Conservation (phyloP, 2,888 invertebrate species). For the Heterodera filipjevi region DNA sequence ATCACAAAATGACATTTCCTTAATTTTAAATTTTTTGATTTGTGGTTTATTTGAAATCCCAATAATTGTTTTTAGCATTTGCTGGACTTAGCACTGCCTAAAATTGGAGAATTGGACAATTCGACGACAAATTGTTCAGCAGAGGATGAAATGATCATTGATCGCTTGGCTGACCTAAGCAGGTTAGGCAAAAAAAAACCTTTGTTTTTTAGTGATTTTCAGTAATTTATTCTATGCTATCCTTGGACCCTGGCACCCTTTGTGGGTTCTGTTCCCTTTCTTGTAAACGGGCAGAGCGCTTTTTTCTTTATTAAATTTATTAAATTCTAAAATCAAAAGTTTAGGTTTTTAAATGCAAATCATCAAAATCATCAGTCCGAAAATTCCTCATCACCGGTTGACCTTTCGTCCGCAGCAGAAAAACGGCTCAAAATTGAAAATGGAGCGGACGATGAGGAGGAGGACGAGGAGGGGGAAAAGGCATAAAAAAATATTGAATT, state of each 20-base stretch:
- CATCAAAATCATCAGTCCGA: background rate
- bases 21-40: too few relatives aligned
- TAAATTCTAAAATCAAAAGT: background rate
- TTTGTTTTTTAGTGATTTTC: too few relatives aligned
- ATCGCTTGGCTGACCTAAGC: slow-evolving; percentile 19
- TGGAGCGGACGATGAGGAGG: background rate
- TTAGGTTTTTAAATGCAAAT: slow-evolving; percentile 8
- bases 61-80: background rate
- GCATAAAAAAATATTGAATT: slow-evolving; percentile 17
- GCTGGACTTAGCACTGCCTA: background rate
- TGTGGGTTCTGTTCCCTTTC: too few relatives aligned
- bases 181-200: background rate
- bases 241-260: too few relatives aligned
- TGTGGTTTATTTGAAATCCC: background rate
- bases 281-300: too few relatives aligned
- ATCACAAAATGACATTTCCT: too few relatives aligned
- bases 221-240: too few relatives aligned
- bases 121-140: slow-evolving; percentile 3
- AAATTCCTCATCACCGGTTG: background rate
- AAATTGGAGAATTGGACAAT: slow-evolving; percentile 7
- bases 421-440: slow-evolving; percentile 1
- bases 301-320: background rate
- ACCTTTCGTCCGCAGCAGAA: background rate
- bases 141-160: slow-evolving; percentile 12
- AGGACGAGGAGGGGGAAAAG: slow-evolving; percentile 6